A percentile compares a stretch with the other conserved stretches of the same genome.
Conservation (phyloP, 2,797 vertebrate genomes). For the Epinephelus awoara region DNA sequence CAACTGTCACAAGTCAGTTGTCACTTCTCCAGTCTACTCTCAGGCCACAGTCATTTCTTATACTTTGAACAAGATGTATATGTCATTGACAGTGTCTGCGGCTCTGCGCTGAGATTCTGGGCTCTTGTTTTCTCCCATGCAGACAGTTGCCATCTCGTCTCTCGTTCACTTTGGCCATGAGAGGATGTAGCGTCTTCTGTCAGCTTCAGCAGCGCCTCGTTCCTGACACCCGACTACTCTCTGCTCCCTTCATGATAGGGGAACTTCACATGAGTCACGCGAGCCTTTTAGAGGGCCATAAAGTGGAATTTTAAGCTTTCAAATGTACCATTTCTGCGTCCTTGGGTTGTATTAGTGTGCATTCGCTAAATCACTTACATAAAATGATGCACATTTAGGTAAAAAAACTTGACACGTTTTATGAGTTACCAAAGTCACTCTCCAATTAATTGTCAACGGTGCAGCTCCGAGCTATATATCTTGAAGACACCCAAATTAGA, state of each 20-base stretch:
- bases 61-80: conserved; percentile 39
- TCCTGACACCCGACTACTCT: conserved; percentile 59
- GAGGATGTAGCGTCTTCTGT: conserved; percentile 59
- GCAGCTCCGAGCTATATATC: conserved; percentile 65
- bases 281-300: conserved; percentile 54
- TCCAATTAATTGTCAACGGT: conserved; percentile 65
- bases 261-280: conserved; percentile 54
- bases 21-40: conserved; percentile 42
- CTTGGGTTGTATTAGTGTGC: conserved; percentile 57
- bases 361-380: conserved; percentile 65
- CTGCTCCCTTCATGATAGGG: conserved; percentile 36
- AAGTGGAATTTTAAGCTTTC: conserved; percentile 49
- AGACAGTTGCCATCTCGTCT: conserved; percentile 68
- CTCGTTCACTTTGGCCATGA: conserved; percentile 52
- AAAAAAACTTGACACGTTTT: conserved; percentile 61
- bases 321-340: conserved; percentile 39
- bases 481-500: conserved; percentile 66
- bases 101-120: conserved; percentile 21
- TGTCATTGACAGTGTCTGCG: conserved; percentile 40
- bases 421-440: conserved; percentile 70
- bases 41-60: conserved; percentile 44
- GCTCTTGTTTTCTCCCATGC: conserved; percentile 43
- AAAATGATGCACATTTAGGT: conserved; percentile 59
- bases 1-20: conserved; percentile 48
- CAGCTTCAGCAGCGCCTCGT: conserved; percentile 43